These are phyloP conservation scores for Tenodera sinensis DNA, from an alignment of 2,888 invertebrate species.

Conservation along the genomic window DNA sequence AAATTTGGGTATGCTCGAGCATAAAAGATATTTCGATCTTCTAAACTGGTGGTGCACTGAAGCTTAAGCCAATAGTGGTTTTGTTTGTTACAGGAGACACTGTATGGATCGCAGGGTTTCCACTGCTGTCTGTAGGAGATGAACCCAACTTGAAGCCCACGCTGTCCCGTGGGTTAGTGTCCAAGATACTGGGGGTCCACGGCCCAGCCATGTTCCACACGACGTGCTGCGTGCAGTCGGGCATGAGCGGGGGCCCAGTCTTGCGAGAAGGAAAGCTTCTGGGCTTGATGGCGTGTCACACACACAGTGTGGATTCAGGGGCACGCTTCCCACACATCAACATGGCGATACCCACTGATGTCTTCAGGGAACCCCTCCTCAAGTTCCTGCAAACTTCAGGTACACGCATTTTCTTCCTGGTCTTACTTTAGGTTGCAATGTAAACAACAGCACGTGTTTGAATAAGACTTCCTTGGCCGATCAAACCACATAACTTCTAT, in stretches of 20 bases:
- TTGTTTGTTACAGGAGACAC: conserved; percentile 49
- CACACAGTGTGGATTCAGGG: conserved; percentile 47
- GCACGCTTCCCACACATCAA: conserved; percentile 57
- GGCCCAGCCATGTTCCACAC: conserved; percentile 53
- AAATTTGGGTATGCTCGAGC: no score
- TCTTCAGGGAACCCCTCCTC: conserved; percentile 45
- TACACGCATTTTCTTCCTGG: conserved; percentile 36
- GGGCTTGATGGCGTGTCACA: conserved; percentile 59
- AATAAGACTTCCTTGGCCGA: no score
- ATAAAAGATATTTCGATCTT: no score
- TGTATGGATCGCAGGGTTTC: conserved; percentile 57
- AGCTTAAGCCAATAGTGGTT: no score
- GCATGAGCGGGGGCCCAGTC: conserved; percentile 61
- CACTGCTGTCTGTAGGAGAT: conserved; percentile 53
- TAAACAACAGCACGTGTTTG: no score
- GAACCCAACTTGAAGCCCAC: conserved; percentile 47
- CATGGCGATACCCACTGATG: conserved; percentile 56
- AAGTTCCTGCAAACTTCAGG: conserved; percentile 51
- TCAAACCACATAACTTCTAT: no score
- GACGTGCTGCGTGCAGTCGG: conserved; percentile 60
- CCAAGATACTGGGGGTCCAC: conserved; percentile 44
- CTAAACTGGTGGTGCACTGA: no score
- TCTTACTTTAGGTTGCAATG: no score
- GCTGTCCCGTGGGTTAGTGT: conserved; percentile 55
- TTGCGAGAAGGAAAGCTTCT: conserved; percentile 43